These are phyloP conservation scores for Boloria selene DNA, from an alignment of 2,888 invertebrate species.

Conservation along the genomic window DNA sequence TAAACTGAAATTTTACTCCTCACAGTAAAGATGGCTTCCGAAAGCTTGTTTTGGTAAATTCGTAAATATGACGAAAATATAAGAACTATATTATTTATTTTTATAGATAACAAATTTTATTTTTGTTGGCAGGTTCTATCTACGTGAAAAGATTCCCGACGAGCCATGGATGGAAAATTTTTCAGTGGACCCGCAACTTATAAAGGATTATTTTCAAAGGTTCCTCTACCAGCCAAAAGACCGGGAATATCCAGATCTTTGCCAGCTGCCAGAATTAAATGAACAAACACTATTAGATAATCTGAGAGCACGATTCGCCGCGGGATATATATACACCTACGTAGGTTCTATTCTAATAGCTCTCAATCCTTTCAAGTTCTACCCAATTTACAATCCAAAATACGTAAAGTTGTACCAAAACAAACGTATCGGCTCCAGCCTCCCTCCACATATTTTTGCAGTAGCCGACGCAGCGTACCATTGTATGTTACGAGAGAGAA, in stretches of 20 bases:
- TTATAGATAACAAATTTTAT: conserved; percentile 2
- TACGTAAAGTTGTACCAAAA: conserved; percentile 98
- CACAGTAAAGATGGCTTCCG: conserved; percentile 59
- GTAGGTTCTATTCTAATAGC: conserved; percentile 98
- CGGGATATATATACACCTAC: conserved; percentile 97
- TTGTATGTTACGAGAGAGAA: conserved; percentile 94
- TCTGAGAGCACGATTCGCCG: conserved; percentile 92
- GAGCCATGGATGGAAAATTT: conserved; percentile 94
- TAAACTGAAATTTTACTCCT: conserved; percentile 64
- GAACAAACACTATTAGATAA: conserved; percentile 96
- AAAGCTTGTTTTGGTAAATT: conserved; percentile 53
- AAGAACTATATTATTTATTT: background rate
- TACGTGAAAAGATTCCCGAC: conserved; percentile 92
- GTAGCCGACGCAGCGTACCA: conserved; percentile 97
- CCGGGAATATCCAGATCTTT: conserved; percentile 97
- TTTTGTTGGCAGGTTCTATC: conserved; percentile 87
- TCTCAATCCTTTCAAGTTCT: conserved; percentile 96
- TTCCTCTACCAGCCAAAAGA: conserved; percentile 96
- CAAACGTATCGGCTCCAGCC: conserved; percentile 92
- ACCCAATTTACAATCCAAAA: conserved; percentile 98
- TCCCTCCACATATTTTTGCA: conserved; percentile 98
- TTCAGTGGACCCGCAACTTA: conserved; percentile 94
- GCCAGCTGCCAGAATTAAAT: conserved; percentile 96
- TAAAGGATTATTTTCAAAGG: conserved; percentile 95
- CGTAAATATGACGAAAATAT: conserved; percentile 6